phyloP scores from a whole-genome alignment of 1,140 invertebrate genomes.

The Eulimnadia texana region DNA sequence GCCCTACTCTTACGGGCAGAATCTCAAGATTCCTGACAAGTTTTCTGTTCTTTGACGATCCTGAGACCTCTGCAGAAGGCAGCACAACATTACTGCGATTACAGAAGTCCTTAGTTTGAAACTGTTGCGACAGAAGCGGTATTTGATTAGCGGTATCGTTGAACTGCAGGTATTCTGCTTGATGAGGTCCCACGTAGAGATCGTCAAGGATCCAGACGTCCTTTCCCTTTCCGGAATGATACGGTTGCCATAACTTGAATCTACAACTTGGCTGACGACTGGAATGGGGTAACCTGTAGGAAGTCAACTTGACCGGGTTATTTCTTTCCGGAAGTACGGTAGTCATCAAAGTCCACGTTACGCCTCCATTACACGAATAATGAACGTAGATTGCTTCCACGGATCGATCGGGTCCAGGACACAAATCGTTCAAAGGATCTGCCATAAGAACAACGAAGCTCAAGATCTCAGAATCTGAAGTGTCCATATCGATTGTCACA shows the following conservation, averaged over 20 bases:
- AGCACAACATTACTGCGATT: conserved; percentile 17
- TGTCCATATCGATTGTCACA: conserved; percentile 31
- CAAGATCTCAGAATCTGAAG: conserved; percentile 23
- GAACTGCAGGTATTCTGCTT: not conserved
- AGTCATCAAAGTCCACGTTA: conserved; percentile 30
- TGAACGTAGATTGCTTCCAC: conserved; percentile 30
- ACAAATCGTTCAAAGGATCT: conserved; percentile 20
- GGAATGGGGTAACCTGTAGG: conserved; percentile 22
- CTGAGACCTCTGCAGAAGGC: conserved; percentile 15
- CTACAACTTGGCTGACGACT: conserved; percentile 25
- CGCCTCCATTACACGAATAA: conserved; percentile 31
- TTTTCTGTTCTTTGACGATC: conserved; percentile 5
- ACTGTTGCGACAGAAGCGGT: conserved; percentile 25
- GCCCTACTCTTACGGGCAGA: conserved; percentile 30
- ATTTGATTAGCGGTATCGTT: not conserved
- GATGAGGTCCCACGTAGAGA: conserved; percentile 24
- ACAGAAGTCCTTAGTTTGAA: conserved; percentile 25
- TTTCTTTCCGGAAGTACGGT: conserved; percentile 24
- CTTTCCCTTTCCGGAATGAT: conserved; percentile 28
- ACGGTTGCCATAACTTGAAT: conserved; percentile 32
- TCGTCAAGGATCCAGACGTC: conserved; percentile 37
- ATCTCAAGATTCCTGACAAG: conserved; percentile 22
- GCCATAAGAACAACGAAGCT: conserved; percentile 19
- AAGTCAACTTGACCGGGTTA: conserved; percentile 27
- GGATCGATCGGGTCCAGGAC: conserved; percentile 28